These are phyloP conservation scores for Nephila pilipes DNA, from an alignment of 1,140 invertebrate species.

Conservation along the genomic window DNA sequence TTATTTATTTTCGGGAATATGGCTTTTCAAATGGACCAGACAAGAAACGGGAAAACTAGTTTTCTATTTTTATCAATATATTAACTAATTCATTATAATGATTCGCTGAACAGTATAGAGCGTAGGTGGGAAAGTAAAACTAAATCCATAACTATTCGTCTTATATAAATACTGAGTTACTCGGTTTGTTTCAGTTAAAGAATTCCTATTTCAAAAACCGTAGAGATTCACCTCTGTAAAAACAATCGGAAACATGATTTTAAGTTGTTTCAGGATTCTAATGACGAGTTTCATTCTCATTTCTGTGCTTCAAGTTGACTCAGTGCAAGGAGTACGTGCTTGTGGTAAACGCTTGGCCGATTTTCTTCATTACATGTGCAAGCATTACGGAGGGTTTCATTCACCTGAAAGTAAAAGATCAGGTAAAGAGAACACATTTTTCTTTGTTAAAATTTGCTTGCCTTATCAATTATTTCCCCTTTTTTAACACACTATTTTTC, in stretches of 20 bases:
- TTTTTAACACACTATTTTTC: too few relatives aligned
- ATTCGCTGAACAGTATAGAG: background rate
- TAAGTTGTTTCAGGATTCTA: background rate
- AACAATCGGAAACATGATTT: background rate
- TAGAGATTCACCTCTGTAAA: too few relatives aligned
- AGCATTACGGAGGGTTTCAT: slow-evolving; percentile 58
- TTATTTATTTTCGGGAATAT: too few relatives aligned
- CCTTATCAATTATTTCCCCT: too few relatives aligned
- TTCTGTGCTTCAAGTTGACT: background rate
- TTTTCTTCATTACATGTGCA: slow-evolving; percentile 24
- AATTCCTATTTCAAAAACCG: too few relatives aligned
- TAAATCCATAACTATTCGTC: background rate
- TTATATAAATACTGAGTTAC: too few relatives aligned
- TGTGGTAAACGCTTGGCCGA: slow-evolving; percentile 55
- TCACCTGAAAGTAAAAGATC: background rate
- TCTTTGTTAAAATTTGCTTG: too few relatives aligned
- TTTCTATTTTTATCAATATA: background rate
- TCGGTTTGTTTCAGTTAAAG: too few relatives aligned
- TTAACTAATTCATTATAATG: background rate
- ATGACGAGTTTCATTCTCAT: background rate
- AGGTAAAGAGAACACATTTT: background rate
- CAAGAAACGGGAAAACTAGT: too few relatives aligned
- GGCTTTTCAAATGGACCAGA: too few relatives aligned
- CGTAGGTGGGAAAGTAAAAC: background rate
- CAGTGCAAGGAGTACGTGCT: background rate